Evolutionary conservation across 1,140 invertebrate genomes (phyloP).

Genomic region (Drosophila pallidifrons): DNA sequence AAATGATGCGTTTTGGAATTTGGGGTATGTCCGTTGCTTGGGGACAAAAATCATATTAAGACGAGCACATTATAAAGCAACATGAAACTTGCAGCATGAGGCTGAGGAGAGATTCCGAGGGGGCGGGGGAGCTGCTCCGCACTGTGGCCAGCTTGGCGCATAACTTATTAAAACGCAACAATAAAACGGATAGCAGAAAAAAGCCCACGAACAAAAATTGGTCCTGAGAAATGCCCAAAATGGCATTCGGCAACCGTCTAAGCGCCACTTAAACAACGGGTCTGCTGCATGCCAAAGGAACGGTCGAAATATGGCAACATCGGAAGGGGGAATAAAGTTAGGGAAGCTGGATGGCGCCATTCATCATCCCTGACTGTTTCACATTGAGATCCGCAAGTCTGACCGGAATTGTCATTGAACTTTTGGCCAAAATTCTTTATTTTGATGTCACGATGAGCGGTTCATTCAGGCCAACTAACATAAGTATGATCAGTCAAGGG

Average conservation of each 20-base stretch:
- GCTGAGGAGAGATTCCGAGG: background rate
- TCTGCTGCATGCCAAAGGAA: constrained; percentile 40
- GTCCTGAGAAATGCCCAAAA: constrained; percentile 65
- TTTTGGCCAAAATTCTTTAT: constrained; percentile 52
- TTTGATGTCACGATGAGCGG: background rate
- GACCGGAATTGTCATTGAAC: constrained; percentile 60
- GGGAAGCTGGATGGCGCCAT: constrained; percentile 61
- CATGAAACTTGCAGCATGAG: constrained; percentile 31
- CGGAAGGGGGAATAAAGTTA: background rate
- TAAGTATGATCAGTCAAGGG: constrained; percentile 22
- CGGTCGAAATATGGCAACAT: background rate
- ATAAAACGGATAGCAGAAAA: constrained; percentile 61
- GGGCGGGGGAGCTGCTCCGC: background rate
- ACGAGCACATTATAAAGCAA: constrained; percentile 79
- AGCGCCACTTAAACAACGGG: constrained; percentile 76
- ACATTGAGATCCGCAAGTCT: constrained; percentile 28
- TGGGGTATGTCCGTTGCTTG: constrained; percentile 62
- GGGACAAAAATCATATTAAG: constrained; percentile 82
- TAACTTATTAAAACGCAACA: constrained; percentile 46
- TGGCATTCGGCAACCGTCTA: constrained; percentile 53
- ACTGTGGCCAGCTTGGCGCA: constrained; percentile 39
- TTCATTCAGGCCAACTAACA: background rate
- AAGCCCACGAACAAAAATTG: constrained; percentile 56
- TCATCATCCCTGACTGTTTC: constrained; percentile 42
- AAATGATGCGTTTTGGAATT: constrained; percentile 76